phyloP scores from a whole-genome alignment of 1,140 invertebrate genomes.

The Pseudomyrmex flavicornis region DNA sequence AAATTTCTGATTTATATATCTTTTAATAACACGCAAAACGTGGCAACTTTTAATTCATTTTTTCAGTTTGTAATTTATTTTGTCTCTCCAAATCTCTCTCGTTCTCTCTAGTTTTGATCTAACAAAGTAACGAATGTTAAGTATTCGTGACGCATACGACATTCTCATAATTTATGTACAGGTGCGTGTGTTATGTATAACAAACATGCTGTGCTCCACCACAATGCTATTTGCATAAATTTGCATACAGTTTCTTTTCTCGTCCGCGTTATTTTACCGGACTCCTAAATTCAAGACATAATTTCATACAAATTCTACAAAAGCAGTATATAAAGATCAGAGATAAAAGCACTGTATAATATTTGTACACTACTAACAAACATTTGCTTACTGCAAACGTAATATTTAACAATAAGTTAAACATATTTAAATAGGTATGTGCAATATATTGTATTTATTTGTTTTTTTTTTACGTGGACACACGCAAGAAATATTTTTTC shows the following conservation, averaged over 20 bases:
- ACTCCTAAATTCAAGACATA: conserved; percentile 34
- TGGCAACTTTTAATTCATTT: too few species aligned
- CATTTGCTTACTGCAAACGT: not conserved
- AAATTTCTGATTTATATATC: too few species aligned
- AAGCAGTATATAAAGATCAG: conserved; percentile 13
- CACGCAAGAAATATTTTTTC: not conserved
- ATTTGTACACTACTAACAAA: not conserved
- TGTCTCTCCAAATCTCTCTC: not conserved
- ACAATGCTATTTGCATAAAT: conserved; percentile 62
- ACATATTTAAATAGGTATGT: conserved; percentile 21
- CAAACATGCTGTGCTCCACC: conserved; percentile 55
- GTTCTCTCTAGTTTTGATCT: not conserved
- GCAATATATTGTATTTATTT: too few species aligned
- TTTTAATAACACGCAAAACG: too few species aligned
- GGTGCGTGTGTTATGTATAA: conserved; percentile 59
- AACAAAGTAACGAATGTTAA: conserved; percentile 59
- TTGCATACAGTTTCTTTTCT: conserved; percentile 64
- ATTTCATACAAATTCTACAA: conserved; percentile 54
- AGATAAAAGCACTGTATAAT: conserved; percentile 1
- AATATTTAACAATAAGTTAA: not conserved
- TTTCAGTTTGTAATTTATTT: conserved; percentile 19
- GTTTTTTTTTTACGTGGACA: too few species aligned
- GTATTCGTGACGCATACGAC: conserved; percentile 56
- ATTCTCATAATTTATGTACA: conserved; percentile 61
- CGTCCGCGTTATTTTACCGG: conserved; percentile 31